Conservation (phyloP, 2,888 invertebrate genomes). For the Lochmaea capreae region DNA sequence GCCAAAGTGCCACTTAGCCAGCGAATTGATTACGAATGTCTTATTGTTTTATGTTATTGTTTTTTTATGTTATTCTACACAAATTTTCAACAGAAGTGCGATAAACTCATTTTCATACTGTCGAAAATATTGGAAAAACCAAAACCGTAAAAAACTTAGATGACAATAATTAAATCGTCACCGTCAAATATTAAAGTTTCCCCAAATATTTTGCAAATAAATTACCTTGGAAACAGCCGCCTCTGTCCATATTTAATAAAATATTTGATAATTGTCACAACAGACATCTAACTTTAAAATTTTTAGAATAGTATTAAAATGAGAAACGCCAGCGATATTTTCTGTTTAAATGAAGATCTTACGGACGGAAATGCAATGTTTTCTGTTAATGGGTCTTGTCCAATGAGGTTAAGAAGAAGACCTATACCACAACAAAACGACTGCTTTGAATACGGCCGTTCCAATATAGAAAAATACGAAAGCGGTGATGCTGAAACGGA, state of each 20-base stretch:
- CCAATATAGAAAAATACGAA: conserved; percentile 25
- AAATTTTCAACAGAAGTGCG: no score
- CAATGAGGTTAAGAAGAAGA: conserved; percentile 56
- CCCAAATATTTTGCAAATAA: not conserved
- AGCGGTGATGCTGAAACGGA: conserved; percentile 33
- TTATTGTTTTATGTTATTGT: no score
- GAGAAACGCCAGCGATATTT: conserved; percentile 61
- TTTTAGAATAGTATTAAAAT: conserved; percentile 33
- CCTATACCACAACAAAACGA: conserved; percentile 36
- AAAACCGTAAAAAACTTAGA: no score
- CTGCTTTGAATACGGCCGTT: conserved; percentile 50
- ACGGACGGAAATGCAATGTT: conserved; percentile 60
- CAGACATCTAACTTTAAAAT: conserved; percentile 1
- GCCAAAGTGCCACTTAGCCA: no score
- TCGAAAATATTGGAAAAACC: no score
- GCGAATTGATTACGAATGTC: no score
- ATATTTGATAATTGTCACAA: conserved; percentile 18
- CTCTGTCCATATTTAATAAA: not conserved
- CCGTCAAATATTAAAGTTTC: no score
- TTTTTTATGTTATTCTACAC: no score
- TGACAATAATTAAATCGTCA: no score
- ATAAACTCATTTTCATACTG: no score
- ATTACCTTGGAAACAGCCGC: not conserved
- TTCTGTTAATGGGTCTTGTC: conserved; percentile 60
- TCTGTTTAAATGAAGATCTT: conserved; percentile 58